Percentiles rank a stretch among this genome's conserved stretches.
Conservation (phyloP, 2,113 vertebrate genomes). For the Meles meles region DNA sequence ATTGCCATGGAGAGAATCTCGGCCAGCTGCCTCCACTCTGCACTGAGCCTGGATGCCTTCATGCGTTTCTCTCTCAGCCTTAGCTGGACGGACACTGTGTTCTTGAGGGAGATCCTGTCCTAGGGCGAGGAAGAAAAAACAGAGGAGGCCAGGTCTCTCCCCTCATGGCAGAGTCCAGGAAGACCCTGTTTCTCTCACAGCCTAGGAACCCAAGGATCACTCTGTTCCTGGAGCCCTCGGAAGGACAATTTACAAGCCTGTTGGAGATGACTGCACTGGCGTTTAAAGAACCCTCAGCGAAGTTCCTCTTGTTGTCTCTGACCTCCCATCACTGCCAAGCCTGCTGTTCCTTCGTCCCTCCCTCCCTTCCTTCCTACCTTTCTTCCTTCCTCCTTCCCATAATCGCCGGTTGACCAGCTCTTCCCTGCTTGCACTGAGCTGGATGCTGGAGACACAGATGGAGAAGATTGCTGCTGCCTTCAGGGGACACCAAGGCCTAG, state of each 20-base stretch:
- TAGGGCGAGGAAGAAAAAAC: not conserved
- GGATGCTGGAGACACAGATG: not conserved
- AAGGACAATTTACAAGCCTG: not conserved
- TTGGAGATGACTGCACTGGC: rapidly evolving
- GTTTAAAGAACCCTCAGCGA: not conserved
- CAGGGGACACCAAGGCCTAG: not conserved
- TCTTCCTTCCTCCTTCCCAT: too few relatives aligned
- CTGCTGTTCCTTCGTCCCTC: not conserved
- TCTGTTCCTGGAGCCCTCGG: not conserved
- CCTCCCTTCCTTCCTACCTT: too few relatives aligned
- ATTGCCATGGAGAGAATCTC: constrained; percentile 63
- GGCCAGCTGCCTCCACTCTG: constrained; percentile 48
- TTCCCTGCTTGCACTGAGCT: not conserved
- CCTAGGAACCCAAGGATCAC: not conserved
- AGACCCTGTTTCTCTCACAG: not conserved
- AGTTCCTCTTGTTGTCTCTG: not conserved
- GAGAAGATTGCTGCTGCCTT: not conserved
- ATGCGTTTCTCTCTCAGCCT: constrained; percentile 82
- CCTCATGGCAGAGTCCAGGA: not conserved
- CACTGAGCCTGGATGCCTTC: constrained; percentile 79
- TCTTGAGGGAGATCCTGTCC: constrained; percentile 84
- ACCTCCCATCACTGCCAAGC: not conserved
- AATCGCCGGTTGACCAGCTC: not conserved
- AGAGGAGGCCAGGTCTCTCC: not conserved
- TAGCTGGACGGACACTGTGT: constrained; percentile 89